Evolutionary conservation across 2,797 vertebrate species (phyloP).

Genomic region (Acrossocheilus fasciatus): DNA sequence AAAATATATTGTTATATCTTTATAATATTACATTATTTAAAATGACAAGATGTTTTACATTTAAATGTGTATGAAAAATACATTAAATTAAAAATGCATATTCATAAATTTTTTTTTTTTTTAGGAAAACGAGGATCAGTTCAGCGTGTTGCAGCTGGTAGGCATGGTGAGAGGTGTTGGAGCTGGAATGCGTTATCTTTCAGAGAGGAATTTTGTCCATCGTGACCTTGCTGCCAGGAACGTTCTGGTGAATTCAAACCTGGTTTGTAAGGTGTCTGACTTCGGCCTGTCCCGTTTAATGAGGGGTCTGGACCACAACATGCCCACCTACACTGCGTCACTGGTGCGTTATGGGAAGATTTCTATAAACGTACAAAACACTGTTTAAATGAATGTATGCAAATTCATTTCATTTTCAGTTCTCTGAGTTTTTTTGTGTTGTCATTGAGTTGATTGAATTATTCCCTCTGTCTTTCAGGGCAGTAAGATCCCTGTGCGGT

Average conservation of each 20-base stretch:
- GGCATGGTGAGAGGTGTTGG: conserved; percentile 94
- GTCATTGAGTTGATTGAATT: neutral
- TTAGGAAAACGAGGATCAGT: conserved; percentile 84
- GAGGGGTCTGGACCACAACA: conserved; percentile 86
- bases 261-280: conserved; percentile 97
- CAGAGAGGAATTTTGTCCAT: conserved; percentile 93
- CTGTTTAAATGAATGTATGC: neutral
- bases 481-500: conserved; percentile 84
- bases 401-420: neutral
- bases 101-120: neutral
- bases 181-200: conserved; percentile 95
- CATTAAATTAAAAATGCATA: neutral
- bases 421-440: neutral
- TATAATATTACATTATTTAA: neutral
- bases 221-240: conserved; percentile 93
- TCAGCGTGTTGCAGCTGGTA: conserved; percentile 89
- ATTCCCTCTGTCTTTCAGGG: conserved; percentile 69
- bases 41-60: neutral
- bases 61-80: neutral
- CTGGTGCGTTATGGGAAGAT: conserved; percentile 70
- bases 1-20: neutral
- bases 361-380: neutral
- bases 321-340: conserved; percentile 84
- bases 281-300: conserved; percentile 91
- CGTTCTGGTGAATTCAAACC: conserved; percentile 90